phyloP scores from a whole-genome alignment of 2,797 vertebrate genomes.

The Gymnoscopelus microlampas region DNA sequence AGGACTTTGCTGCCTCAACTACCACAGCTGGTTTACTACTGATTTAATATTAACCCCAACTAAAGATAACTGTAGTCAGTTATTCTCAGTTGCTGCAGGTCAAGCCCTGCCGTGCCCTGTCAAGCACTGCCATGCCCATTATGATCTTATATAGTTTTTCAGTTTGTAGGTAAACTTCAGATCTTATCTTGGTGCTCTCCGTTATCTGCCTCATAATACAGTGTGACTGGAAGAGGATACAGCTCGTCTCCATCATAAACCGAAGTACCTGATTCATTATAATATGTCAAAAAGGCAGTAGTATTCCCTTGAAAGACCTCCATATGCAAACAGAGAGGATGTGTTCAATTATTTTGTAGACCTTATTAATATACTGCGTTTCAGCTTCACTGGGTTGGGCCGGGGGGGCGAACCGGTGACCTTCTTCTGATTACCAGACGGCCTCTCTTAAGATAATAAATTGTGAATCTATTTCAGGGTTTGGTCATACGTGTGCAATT shows the following conservation, averaged over 20 bases:
- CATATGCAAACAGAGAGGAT: not conserved
- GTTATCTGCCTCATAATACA: not conserved
- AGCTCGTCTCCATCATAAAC: not conserved
- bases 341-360: too few species aligned
- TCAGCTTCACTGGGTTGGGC: too few species aligned
- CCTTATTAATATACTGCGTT: too few species aligned
- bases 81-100: not conserved
- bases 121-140: not conserved
- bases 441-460: too few species aligned
- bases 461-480: too few species aligned
- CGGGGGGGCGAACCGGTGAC: too few species aligned
- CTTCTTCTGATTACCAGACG: too few species aligned
- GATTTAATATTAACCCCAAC: constrained; percentile 51
- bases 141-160: not conserved
- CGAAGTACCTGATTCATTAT: not conserved
- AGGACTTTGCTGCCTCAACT: not conserved
- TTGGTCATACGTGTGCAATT: too few species aligned
- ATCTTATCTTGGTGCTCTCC: constrained; percentile 5
- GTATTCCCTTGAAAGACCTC: not conserved
- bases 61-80: constrained; percentile 22
- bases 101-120: not conserved
- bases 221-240: not conserved
- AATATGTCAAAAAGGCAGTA: too few species aligned
- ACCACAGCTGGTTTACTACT: constrained; percentile 1
- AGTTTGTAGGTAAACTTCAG: not conserved